A percentile compares a stretch with the other conserved stretches of the same genome.
Evolutionary conservation across 30 jellyfish, hydroid and myxozoan genomes (phyloP).

Genomic region (Turritopsis dohrnii): DNA sequence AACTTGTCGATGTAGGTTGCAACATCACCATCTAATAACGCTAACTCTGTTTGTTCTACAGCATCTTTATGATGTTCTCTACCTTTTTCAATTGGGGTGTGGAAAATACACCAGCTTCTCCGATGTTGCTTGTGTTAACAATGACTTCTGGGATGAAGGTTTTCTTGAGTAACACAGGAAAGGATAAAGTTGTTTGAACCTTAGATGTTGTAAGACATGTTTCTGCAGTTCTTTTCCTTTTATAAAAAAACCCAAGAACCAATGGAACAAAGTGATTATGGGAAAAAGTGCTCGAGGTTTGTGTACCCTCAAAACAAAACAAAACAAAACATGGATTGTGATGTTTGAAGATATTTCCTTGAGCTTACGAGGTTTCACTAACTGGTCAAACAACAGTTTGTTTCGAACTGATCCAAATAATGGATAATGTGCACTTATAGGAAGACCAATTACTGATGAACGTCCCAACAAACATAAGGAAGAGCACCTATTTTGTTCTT

Average conservation of each 20-base stretch:
- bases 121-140: not conserved
- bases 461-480: not conserved
- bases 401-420: not conserved
- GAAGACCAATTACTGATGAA: not conserved
- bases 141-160: not conserved
- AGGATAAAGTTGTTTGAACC: constrained; percentile 10
- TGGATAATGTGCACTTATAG: not conserved
- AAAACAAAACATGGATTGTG: not conserved
- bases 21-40: not conserved
- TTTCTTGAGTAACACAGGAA: not conserved
- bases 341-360: not conserved
- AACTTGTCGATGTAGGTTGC: not conserved
- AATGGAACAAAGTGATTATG: not conserved
- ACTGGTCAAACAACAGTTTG: not conserved
- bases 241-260: not conserved
- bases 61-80: not conserved
- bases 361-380: not conserved
- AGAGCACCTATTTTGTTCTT: not conserved
- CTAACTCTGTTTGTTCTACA: no score
- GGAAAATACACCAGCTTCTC: not conserved
- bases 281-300: not conserved
- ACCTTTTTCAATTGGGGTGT: no score
- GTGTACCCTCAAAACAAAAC: not conserved
- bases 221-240: not conserved
- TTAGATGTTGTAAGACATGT: not conserved